phyloP scores from a whole-genome alignment of 37 sponge, comb jelly and placozoan genomes.

The Beroe forskalii region DNA sequence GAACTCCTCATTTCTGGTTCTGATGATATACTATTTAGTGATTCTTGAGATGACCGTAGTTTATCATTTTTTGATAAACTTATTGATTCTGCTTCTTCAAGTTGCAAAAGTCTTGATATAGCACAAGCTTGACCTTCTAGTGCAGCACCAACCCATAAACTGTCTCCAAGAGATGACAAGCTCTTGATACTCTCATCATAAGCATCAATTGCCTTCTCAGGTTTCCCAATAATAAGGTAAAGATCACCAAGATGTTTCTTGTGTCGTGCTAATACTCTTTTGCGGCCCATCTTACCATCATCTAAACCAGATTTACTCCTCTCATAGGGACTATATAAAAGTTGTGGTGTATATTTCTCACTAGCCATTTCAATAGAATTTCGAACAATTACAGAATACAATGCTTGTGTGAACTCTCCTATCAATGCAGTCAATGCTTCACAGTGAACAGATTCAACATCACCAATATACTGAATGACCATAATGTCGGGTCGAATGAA shows the following conservation, averaged over 20 bases:
- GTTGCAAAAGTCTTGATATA: background rate
- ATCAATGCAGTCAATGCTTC: slow-evolving; percentile 31
- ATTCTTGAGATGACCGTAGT: slow-evolving; percentile 19
- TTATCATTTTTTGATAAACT: background rate
- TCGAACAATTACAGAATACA: slow-evolving; percentile 13
- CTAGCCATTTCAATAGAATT: slow-evolving; percentile 43
- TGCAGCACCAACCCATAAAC: slow-evolving; percentile 46
- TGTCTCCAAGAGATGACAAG: slow-evolving; percentile 12
- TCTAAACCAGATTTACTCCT: slow-evolving; percentile 47
- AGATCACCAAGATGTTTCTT: slow-evolving; percentile 56
- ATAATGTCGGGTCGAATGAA: slow-evolving; percentile 42
- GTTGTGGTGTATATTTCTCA: slow-evolving; percentile 41
- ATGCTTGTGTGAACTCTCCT: slow-evolving; percentile 55
- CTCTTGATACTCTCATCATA: slow-evolving; percentile 23
- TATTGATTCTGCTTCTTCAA: slow-evolving; percentile 2
- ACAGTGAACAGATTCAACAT: slow-evolving; percentile 36
- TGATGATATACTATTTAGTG: slow-evolving; percentile 7
- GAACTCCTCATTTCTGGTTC: slow-evolving; percentile 33
- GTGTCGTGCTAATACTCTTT: slow-evolving; percentile 21
- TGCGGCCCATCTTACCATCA: slow-evolving; percentile 51
- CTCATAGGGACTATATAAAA: slow-evolving; percentile 40
- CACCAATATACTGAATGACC: slow-evolving; percentile 26
- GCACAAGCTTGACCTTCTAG: slow-evolving; percentile 56
- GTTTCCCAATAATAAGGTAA: slow-evolving; percentile 31
- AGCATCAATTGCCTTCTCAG: slow-evolving; percentile 28